Evolutionary conservation across 2,888 invertebrate species (phyloP).

Genomic region (Tortrix viridana): DNA sequence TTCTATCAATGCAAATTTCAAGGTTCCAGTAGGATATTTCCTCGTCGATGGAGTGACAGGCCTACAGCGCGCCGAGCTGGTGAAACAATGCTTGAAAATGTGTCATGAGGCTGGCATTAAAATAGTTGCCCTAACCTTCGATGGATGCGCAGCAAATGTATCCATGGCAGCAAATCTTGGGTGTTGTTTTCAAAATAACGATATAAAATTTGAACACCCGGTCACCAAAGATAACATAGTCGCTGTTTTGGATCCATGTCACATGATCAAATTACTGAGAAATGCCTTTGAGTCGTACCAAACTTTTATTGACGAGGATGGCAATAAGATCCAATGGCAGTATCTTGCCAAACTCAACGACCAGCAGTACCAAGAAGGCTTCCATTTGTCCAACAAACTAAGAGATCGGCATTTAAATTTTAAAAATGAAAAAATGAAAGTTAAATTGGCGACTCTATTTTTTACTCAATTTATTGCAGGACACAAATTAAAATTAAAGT

Average conservation of each 20-base stretch:
- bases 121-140: conserved; percentile 38
- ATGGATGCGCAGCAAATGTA: conserved; percentile 39
- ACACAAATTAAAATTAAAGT: conserved; percentile 11
- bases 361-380: conserved; percentile 30
- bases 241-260: conserved; percentile 36
- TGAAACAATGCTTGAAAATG: conserved; percentile 17
- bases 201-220: conserved; percentile 39
- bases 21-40: conserved; percentile 36
- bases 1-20: conserved; percentile 31
- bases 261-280: conserved; percentile 40
- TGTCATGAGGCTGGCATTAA: conserved; percentile 26
- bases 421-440: conserved; percentile 30
- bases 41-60: conserved; percentile 32
- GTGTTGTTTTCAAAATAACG: conserved; percentile 32
- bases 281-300: conserved; percentile 38
- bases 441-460: conserved; percentile 25
- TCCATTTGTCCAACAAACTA: conserved; percentile 36
- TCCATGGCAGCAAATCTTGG: conserved; percentile 37
- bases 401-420: conserved; percentile 26
- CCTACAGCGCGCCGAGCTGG: conserved; percentile 19
- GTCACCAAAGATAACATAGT: conserved; percentile 22
- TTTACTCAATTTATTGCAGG: conserved; percentile 32
- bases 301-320: conserved; percentile 28
- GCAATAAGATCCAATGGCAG: conserved; percentile 26
- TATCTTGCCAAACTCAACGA: conserved; percentile 24